phyloP scores from a whole-genome alignment of 2,797 vertebrate genomes.

The Acanthopagrus latus region DNA sequence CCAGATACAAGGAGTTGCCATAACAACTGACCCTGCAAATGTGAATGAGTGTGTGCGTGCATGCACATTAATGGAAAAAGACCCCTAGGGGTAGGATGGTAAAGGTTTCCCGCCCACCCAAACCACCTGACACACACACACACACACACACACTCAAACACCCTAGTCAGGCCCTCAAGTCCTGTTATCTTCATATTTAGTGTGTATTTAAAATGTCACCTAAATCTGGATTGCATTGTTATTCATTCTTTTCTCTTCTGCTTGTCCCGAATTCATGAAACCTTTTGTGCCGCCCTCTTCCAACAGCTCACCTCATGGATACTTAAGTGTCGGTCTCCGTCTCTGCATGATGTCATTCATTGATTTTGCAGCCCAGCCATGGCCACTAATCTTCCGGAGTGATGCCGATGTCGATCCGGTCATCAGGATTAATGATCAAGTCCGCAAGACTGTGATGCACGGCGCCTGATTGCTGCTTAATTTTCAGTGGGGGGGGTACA shows the following conservation, averaged over 20 bases:
- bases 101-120: conserved; percentile 14
- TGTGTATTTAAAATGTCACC: not conserved
- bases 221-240: not conserved
- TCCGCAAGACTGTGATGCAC: conserved; percentile 49
- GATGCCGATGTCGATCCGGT: conserved; percentile 65
- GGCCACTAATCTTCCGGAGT: conserved; percentile 68
- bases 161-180: conserved; percentile 20
- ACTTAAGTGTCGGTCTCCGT: conserved; percentile 25
- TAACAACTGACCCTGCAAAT: conserved; percentile 50
- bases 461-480: conserved; percentile 52
- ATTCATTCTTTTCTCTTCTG: too few relatives aligned
- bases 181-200: conserved; percentile 11
- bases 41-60: not conserved
- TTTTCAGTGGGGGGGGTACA: conserved; percentile 30
- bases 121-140: conserved; percentile 43
- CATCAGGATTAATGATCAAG: conserved; percentile 55
- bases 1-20: conserved; percentile 39
- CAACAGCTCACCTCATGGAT: conserved; percentile 29
- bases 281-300: conserved; percentile 18
- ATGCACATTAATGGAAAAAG: conserved; percentile 49
- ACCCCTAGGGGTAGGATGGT: conserved; percentile 22
- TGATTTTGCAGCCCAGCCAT: conserved; percentile 66
- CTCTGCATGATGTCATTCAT: conserved; percentile 74
- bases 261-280: not conserved
- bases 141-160: not conserved